Evolutionary conservation across 1,140 invertebrate genomes (phyloP), one percentile per base, ranked within the genome.

Genomic region (Drosophila arizonae): DNA sequence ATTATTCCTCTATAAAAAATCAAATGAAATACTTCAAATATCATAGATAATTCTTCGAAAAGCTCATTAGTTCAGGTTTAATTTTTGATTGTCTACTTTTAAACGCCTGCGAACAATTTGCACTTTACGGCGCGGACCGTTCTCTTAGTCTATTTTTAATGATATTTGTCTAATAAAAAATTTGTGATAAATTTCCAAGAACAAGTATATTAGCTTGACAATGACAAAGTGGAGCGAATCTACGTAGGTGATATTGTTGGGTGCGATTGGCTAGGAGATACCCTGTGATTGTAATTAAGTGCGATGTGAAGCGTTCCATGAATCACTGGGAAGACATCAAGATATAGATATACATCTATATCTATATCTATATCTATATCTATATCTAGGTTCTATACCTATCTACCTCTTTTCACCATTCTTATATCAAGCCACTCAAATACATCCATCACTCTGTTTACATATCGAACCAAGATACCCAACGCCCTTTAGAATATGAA

Each of bases 111-210:
- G 17, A 46, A 17, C 43, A 21, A 46, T 46, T 46, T 21, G 15
- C 43, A 46, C 43, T 15, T 4, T 2, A 6, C 1, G n/a, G 5
- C 15, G 3, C 6, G 17, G 17, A 15, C 43, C 17, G n/a, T 46
- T 17, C 17, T 8, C 43, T 46, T 46, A 17, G 43, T 15, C 15
- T 17, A 21, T 17, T 17, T 45, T 46, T 46, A 46, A 46, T 46
- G 43, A 46, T 21, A 46, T 46, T 46, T 46, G 43, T 46, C 43
- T 8, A 46, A 46, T 46, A 46, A 17, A 45, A 46, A 15, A 15
- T 46, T 46, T 17, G 9, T 21, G 43, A 9, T 46, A 46, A 46
- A 46, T 46, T 46, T 46, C 43, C 43, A 46, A 46, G 43, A 46
- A 46, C 21, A 17, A 17, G 11, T 45, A 45, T 46, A 46, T 46